These are phyloP conservation scores for Phenganax subtilis DNA, from an alignment of 92 coral and sea anemone species.

Conservation along the genomic window DNA sequence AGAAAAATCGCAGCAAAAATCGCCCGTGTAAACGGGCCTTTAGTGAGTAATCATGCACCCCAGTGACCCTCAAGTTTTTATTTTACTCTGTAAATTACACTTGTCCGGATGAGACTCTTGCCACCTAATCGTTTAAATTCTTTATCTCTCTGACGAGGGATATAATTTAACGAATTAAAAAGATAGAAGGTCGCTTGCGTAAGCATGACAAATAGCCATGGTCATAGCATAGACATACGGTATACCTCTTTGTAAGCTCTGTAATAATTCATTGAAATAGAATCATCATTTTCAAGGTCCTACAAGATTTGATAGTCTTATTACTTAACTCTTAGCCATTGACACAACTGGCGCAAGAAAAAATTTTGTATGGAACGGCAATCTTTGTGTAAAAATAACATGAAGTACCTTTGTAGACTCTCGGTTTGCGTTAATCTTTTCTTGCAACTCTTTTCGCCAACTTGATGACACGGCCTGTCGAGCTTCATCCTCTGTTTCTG, in stretches of 20 bases:
- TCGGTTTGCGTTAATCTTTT: slow-evolving; percentile 56
- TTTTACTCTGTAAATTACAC: no score
- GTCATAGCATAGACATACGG: no score
- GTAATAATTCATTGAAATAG: slow-evolving; percentile 80
- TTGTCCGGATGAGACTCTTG: no score
- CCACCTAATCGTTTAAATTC: no score
- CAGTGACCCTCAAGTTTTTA: no score
- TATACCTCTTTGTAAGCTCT: slow-evolving; percentile 85
- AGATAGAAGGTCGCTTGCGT: background rate
- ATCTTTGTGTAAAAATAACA: no score
- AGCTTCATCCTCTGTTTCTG: background rate
- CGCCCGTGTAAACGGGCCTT: no score
- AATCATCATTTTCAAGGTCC: slow-evolving; percentile 66
- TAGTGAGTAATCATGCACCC: no score
- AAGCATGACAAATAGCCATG: background rate
- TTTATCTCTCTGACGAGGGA: no score
- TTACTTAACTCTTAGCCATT: background rate
- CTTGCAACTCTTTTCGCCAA: slow-evolving; percentile 64
- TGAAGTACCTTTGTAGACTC: slow-evolving; percentile 51
- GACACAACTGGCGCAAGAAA: background rate
- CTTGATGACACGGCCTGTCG: slow-evolving; percentile 48
- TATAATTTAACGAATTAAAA: background rate
- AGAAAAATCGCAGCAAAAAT: no score
- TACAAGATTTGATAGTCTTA: slow-evolving; percentile 9
- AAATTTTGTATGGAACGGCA: no score